phyloP scores from a whole-genome alignment of 2,888 invertebrate species.

The Tortrix viridana region DNA sequence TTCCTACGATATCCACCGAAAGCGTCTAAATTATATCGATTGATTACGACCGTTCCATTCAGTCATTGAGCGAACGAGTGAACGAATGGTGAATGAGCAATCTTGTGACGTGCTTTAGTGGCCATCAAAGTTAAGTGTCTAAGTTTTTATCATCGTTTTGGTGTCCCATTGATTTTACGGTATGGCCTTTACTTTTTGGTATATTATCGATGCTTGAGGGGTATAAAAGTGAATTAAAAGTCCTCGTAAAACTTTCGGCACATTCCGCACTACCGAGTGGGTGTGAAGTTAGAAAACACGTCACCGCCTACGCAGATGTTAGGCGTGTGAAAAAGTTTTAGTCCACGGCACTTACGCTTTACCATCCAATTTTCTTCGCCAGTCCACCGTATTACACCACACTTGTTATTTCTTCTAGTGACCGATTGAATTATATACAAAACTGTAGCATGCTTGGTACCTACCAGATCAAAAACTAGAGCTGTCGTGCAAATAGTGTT shows the following conservation, averaged over 20 bases:
- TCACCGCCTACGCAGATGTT: too few species aligned
- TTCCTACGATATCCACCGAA: constrained; percentile 5
- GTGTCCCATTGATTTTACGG: constrained; percentile 32
- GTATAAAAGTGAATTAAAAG: constrained; percentile 1
- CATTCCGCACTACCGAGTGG: background rate
- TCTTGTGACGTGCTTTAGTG: constrained; percentile 26
- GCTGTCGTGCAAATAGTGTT: too few species aligned
- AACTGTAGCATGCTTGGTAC: too few species aligned
- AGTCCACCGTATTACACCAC: too few species aligned
- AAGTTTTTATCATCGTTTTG: constrained; percentile 26
- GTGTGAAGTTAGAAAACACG: too few species aligned
- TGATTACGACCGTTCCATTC: constrained; percentile 27
- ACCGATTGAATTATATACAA: too few species aligned
- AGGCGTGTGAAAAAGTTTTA: too few species aligned
- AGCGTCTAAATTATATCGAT: constrained; percentile 30
- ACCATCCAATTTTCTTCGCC: too few species aligned
- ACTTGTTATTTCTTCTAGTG: too few species aligned
- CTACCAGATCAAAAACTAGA: too few species aligned
- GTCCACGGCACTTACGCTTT: too few species aligned
- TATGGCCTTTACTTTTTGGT: constrained; percentile 20
- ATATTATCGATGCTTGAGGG: constrained; percentile 21
- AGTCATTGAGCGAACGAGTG: constrained; percentile 30
- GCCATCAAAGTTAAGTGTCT: constrained; percentile 28
- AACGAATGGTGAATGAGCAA: constrained; percentile 36
- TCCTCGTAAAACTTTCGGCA: background rate